These are phyloP conservation scores for Tokudaia tokunoshimensis DNA, from an alignment of 2,797 vertebrate genomes.

Conservation along the genomic window DNA sequence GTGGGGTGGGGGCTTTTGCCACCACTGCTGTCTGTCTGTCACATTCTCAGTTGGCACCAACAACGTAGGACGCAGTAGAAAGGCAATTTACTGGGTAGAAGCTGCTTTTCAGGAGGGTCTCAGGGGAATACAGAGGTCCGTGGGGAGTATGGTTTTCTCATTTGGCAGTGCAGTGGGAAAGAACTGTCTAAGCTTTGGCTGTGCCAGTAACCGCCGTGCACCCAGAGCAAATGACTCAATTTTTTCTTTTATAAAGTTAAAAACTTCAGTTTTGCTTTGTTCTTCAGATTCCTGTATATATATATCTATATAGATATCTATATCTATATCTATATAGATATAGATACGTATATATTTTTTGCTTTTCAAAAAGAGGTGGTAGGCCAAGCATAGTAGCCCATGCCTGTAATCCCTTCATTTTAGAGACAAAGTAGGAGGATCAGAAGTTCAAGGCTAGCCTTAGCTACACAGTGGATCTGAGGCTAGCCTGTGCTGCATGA, in stretches of 20 bases:
- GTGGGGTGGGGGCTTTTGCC: not conserved
- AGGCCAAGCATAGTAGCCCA: not conserved
- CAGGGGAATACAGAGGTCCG: not conserved
- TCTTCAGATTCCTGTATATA: not conserved
- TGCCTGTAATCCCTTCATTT: not conserved
- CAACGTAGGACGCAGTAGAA: not conserved
- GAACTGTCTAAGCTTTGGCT: not conserved
- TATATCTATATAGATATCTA: too few relatives aligned
- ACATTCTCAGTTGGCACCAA: slow-evolving; percentile 58
- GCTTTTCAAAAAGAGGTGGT: not conserved
- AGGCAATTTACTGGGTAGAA: not conserved
- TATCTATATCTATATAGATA: too few relatives aligned
- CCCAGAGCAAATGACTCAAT: not conserved
- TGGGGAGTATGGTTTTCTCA: not conserved
- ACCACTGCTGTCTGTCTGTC: slow-evolving; percentile 15
- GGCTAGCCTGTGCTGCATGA: not conserved
- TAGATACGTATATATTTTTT: too few relatives aligned
- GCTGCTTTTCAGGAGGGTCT: slow-evolving; percentile 42
- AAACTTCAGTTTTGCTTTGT: not conserved
- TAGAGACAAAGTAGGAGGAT: not conserved
- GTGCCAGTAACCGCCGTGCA: not conserved
- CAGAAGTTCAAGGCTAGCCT: not conserved
- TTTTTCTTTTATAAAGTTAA: not conserved
- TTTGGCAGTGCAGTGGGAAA: not conserved
- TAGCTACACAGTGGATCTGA: not conserved